Base-by-base conservation (phyloP, 2,888 invertebrate genomes). In the Rhamphomyia laevipes region DNA sequence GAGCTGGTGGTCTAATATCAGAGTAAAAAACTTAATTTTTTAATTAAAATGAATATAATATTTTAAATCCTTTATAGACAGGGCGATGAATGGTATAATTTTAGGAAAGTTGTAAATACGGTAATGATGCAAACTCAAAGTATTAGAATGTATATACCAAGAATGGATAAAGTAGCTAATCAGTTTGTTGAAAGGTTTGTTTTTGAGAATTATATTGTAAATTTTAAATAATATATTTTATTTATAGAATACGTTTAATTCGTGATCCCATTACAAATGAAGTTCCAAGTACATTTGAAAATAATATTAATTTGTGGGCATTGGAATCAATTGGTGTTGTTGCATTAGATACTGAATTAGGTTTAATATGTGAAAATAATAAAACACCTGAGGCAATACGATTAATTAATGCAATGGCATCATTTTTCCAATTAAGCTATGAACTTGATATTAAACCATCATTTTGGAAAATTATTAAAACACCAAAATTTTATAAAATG, bases 101-200 rank as follows among this genome's bases (percentile, higher is more conserved):
- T 82, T 50, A 72, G 83, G 18, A 75, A 76, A 5, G 77, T 77
- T 56, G 78, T 80, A 0, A 81, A 82, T 62, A 78, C 78, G 51
- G 73, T 78, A 37, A 70, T 83, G 70, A 66, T 83, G 64, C 74
- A 78, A 58, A 78, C 80, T 0, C 76, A 77, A 61, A 60, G 72
- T 15, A 67, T 74, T 1, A 74, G 73, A 60, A 62, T 73, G 6
- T 77, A 77, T 51, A 61, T 72, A 5, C 68, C 73, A 6, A 65
- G 63, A 1, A 66, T 77, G 45, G 72, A 73, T 52, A 67, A 70
- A 49, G 73, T 77, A 23, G 71, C 74, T 18, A 59, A 41, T 7
- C 58, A 60, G 31, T 62, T 64, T 51, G 13, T 59, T 3, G 45
- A 55, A 9, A 58, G 57, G 58, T 61, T 42, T 43, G 33, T 23